Conservation (phyloP, 2,888 invertebrate species). For the Alviniconcha strummeri region DNA sequence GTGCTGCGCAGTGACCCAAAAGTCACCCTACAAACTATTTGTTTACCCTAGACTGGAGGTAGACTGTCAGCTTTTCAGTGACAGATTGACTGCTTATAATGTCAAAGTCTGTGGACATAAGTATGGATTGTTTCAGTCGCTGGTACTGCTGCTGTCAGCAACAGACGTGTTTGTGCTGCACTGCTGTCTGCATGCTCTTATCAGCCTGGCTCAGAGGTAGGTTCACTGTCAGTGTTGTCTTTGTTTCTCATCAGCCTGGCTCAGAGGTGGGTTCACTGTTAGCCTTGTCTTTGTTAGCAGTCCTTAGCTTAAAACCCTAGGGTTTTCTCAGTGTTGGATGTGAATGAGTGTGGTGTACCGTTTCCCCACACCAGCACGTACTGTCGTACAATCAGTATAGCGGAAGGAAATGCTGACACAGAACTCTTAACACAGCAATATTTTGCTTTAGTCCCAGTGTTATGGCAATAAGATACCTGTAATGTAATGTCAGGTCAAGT, state of each 20-base stretch:
- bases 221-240: not conserved
- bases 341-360: not conserved
- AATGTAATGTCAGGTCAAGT: too few relatives aligned
- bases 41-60: too few relatives aligned
- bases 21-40: too few relatives aligned
- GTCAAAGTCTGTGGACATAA: too few relatives aligned
- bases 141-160: constrained; percentile 66
- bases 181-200: constrained; percentile 70
- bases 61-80: too few relatives aligned
- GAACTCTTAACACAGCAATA: too few relatives aligned
- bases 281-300: not conserved
- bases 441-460: too few relatives aligned
- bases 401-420: too few relatives aligned
- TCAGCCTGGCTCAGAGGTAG: constrained; percentile 70
- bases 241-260: constrained; percentile 58
- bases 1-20: too few relatives aligned
- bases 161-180: constrained; percentile 71
- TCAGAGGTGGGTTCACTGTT: constrained; percentile 61
- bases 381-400: not conserved
- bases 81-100: too few relatives aligned
- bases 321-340: not conserved
- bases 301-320: not conserved
- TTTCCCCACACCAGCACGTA: not conserved
- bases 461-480: too few relatives aligned
- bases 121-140: constrained; percentile 40